Base-by-base conservation (phyloP, 2,888 invertebrate genomes). In the Panopea generosa region DNA sequence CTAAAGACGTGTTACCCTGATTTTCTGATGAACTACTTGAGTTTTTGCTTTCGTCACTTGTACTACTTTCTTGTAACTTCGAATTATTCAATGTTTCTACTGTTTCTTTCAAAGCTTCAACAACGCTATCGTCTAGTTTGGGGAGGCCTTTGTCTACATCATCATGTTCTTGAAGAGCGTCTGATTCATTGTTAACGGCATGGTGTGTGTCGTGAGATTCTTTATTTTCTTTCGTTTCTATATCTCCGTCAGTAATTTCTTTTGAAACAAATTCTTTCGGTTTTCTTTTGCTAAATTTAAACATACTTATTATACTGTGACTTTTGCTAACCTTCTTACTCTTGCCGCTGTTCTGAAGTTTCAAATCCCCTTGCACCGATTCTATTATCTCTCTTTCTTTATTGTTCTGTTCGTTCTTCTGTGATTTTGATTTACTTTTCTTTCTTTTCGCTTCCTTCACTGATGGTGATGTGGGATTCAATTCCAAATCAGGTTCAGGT, bases 241-340 rank as follows among this genome's bases (percentile, higher is more conserved):
- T 4, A 11, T 33, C 33, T 33, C 11, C 33, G 4, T 7, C 33
- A 33, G 11, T 11, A 33, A 4, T 7, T 33, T 33, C 33, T n/a
- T n/a, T n/a, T 33, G 33, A 33, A 33, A 33, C 33, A 11, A 33
- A 4, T 33, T 33, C 20, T 33, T 61, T 61, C 2, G 43, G 67
- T 55, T 77, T 80, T 38, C 67, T 50, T 57, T 68, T 76, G 43
- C 76, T 80, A 52, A 80, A 80, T 52, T 80, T 80, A 55, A 80
- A 80, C 80, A 80, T 80, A 33, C 63, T 77, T 33, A 65, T 29
- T 18, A 77, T 59, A 40, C 63, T 40, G 27, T 50, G 38, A 2
- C 57, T 53, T 53, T 63, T 61, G 6, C 59, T 18, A 16, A 29
- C 22, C 40, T 69, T 62, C 20, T 53, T 74, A 47, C 62, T 57